Evolutionary conservation across 2,113 vertebrate species (phyloP), one percentile per base, ranked within the genome.

Genomic region (Lates calcarifer): DNA sequence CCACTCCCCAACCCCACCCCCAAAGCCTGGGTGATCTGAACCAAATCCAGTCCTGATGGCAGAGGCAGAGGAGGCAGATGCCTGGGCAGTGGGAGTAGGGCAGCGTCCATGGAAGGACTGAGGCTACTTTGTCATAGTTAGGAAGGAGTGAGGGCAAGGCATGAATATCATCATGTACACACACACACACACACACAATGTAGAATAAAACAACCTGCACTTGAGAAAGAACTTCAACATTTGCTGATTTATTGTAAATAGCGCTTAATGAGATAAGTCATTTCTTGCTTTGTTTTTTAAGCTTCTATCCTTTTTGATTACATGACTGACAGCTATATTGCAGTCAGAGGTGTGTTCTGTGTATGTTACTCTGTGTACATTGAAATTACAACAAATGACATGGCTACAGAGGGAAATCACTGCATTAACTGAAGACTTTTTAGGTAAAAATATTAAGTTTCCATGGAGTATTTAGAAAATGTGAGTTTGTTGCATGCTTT

Each of bases 1-100:
- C n/a, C n/a, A n/a, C n/a, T n/a, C n/a, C n/a, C n/a, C n/a, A n/a
- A n/a, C n/a, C 39, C 39, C 53, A 39, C 70, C 69, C 71, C 68
- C 41, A 37, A 65, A 53, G 58, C 75, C 65, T 18, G 37, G 58
- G 71, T 33, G 24, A 77, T 81, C 85, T 90, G 88, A 92, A 86
- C 60, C 82, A 14, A 57, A 67, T 90, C 85, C 85, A 90, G 89
- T 80, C 57, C 67, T 70, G 84, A 89, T 93, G 90, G 92, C 82
- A 84, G 75, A 83, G 89, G 84, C 56, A 81, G 78, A 79, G 66
- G 78, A 87, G 80, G 90, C 93, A 92, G 93, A 93, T 93, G 93
- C 78, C 82, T 66, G 84, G 90, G 84, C 86, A 73, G 83, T 91
- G 77, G 87, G 87, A 91, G 88, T 43, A 89, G 75, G 77, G 85